These are phyloP conservation scores for Calephelis perditalis DNA, from an alignment of 2,888 invertebrate species.

Conservation along the genomic window DNA sequence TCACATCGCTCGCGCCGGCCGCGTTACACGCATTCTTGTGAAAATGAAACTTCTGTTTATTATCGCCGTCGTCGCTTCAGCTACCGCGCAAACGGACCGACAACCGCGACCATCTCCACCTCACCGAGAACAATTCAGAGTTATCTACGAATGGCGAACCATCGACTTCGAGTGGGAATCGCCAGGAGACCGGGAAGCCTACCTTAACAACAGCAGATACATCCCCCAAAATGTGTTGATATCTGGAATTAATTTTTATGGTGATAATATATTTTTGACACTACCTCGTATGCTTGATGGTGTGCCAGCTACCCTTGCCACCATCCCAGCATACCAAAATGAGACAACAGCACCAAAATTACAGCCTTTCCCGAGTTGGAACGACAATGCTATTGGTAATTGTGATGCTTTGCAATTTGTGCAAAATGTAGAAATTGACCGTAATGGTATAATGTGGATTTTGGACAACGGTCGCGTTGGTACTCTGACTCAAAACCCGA, in stretches of 20 bases:
- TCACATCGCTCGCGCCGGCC: slow-evolving; percentile 53
- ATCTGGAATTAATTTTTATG: slow-evolving; percentile 83
- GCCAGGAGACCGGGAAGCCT: slow-evolving; percentile 71
- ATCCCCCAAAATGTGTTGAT: slow-evolving; percentile 83
- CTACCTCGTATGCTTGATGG: slow-evolving; percentile 84
- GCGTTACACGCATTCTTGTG: slow-evolving; percentile 51
- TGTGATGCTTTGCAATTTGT: slow-evolving; percentile 85
- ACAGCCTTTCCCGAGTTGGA: slow-evolving; percentile 85
- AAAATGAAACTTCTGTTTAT: slow-evolving; percentile 54
- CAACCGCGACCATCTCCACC: slow-evolving; percentile 46
- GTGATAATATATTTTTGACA: slow-evolving; percentile 82
- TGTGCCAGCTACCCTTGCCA: slow-evolving; percentile 83
- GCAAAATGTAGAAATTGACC: slow-evolving; percentile 86
- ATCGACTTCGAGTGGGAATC: slow-evolving; percentile 84
- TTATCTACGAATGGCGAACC: slow-evolving; percentile 85
- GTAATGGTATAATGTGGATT: slow-evolving; percentile 82
- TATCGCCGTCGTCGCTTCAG: slow-evolving; percentile 52
- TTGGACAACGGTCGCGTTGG: slow-evolving; percentile 83
- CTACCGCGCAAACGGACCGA: slow-evolving; percentile 59
- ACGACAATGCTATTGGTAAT: slow-evolving; percentile 81
- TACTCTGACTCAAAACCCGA: slow-evolving; percentile 75
- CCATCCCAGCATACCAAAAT: slow-evolving; percentile 68
- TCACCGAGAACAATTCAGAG: slow-evolving; percentile 79
- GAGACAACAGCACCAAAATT: slow-evolving; percentile 76
- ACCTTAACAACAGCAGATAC: slow-evolving; percentile 77